Conservation (phyloP, 2,113 vertebrate species). For the Castor canadensis region DNA sequence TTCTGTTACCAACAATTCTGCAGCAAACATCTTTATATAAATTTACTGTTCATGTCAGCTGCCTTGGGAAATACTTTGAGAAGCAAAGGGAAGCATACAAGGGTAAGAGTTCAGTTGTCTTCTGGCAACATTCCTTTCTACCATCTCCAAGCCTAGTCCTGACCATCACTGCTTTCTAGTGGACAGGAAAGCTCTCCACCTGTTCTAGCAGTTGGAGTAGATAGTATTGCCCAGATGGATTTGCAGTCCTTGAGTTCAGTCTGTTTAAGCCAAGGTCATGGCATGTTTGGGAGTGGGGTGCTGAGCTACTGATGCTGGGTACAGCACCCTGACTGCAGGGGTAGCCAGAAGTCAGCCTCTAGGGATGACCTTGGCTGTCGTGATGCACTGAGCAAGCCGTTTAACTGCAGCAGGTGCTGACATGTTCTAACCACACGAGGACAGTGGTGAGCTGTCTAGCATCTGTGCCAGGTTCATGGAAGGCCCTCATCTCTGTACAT, state of each 20-base stretch:
- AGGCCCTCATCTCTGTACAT: background rate
- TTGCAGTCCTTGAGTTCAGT: background rate
- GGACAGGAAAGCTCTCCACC: background rate
- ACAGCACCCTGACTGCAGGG: background rate
- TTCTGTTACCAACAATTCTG: background rate
- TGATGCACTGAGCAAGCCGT: background rate
- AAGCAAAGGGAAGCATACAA: conserved; percentile 11
- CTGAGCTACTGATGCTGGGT: background rate
- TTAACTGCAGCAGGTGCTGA: background rate
- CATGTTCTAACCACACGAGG: conserved; percentile 59
- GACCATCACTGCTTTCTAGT: background rate
- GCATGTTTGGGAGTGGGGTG: background rate
- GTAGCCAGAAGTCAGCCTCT: background rate
- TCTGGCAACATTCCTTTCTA: background rate
- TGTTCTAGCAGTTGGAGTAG: background rate
- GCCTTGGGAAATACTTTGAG: conserved; percentile 25
- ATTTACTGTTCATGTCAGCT: conserved; percentile 10
- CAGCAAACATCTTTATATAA: background rate
- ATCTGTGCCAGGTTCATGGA: background rate
- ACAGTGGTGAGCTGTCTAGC: conserved; percentile 51
- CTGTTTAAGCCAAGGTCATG: background rate
- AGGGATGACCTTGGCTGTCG: conserved; percentile 48
- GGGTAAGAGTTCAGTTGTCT: background rate
- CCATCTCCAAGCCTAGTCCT: background rate
- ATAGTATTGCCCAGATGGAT: background rate